phyloP scores from a whole-genome alignment of 2,113 vertebrate species.

The Plotosus lineatus region DNA sequence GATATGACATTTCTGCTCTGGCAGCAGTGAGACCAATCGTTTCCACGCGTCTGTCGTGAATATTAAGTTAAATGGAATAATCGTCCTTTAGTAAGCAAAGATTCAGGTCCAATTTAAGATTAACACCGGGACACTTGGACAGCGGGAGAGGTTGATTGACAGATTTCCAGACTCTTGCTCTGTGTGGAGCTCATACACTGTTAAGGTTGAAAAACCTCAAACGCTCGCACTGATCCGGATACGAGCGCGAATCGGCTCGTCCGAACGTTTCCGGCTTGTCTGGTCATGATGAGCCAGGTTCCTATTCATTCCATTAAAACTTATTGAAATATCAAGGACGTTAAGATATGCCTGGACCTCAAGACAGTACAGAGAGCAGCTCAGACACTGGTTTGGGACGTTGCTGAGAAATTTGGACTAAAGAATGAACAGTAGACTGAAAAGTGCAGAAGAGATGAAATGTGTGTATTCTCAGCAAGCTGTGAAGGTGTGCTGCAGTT shows the following conservation, averaged over 20 bases:
- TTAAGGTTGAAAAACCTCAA: background rate
- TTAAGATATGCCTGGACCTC: background rate
- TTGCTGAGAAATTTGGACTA: background rate
- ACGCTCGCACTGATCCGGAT: background rate
- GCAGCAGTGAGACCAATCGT: background rate
- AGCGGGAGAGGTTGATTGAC: background rate
- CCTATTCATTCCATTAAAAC: background rate
- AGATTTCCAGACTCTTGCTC: background rate
- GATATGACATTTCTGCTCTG: background rate
- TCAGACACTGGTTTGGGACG: background rate
- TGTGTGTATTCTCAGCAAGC: constrained; percentile 36
- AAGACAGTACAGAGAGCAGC: background rate
- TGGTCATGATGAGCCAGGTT: background rate
- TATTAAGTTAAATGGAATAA: background rate
- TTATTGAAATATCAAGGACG: background rate
- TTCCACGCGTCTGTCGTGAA: background rate
- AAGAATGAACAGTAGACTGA: constrained; percentile 17
- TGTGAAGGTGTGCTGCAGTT: constrained; percentile 39
- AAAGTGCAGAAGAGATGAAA: background rate
- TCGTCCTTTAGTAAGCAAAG: background rate
- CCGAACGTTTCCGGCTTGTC: background rate
- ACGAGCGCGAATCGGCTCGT: background rate
- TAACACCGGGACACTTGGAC: background rate
- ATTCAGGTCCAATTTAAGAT: background rate
- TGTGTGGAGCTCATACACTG: too few relatives aligned